Conservation (phyloP, 2,113 vertebrate genomes). For the Nesogale talazaci region DNA sequence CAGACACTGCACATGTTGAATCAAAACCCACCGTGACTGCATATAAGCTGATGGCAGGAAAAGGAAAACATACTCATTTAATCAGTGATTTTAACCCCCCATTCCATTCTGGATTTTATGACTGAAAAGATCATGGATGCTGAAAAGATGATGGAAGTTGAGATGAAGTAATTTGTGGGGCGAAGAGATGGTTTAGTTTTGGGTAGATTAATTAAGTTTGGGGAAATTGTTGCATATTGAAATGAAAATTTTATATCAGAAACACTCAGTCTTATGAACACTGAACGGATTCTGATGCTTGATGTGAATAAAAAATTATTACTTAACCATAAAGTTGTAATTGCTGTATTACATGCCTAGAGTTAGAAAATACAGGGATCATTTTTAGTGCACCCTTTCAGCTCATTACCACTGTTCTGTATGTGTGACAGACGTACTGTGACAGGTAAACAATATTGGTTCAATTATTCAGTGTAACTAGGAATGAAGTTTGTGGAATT, state of each 20-base stretch:
- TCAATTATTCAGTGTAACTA: background rate
- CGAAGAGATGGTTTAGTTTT: background rate
- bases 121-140: background rate
- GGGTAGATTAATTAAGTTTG: background rate
- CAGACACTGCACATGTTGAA: background rate
- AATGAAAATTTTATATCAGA: background rate
- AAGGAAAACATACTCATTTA: background rate
- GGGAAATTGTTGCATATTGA: background rate
- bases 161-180: background rate
- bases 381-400: background rate
- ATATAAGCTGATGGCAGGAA: background rate
- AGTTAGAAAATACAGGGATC: background rate
- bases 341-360: background rate
- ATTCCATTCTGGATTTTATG: background rate
- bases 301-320: background rate
- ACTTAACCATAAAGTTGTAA: background rate
- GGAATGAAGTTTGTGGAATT: constrained; percentile 13
- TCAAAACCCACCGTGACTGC: background rate
- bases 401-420: background rate
- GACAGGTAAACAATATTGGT: background rate
- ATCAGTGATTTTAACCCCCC: too few species aligned
- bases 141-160: background rate
- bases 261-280: background rate
- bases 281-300: background rate
- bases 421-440: background rate